Base-by-base conservation (phyloP, 2,797 vertebrate species). In the Chrysolophus pictus region DNA sequence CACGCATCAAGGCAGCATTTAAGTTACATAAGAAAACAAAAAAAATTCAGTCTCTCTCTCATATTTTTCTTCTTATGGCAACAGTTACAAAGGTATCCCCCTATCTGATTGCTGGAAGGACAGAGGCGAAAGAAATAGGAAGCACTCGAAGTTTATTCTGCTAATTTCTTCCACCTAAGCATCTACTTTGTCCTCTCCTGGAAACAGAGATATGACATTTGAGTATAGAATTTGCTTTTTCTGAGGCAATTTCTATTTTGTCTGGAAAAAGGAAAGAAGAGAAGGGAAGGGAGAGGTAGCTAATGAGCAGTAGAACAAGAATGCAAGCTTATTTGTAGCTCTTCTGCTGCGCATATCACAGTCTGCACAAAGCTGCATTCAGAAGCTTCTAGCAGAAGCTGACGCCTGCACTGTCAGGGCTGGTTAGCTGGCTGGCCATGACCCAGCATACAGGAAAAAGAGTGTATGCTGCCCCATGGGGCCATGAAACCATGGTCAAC, bases 381-480 rank as follows among this genome's bases (percentile, higher is more conserved):
- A 4, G 72, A 84, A 72, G 31, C 18, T 68, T 53, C 59, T 46
- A 72, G 59, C 16, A 71, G 65, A 87, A 87, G 28, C 6, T 55
- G 22, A 24, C 19, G 41, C 10, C 28, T 15, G 12, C 0, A 0
- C 44, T 79, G 24, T 42, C 63, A 58, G 31, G n/a, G 18, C 33
- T 62, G 41, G 19, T 23, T 46, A 60, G 10, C 19, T 33, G 19
- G 7, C 63, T 3, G 6, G 55, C 69, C 8, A 9, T 22, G 44
- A 3, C 28, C 11, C 4, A 1, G 14, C 2, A 23, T 26, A 33
- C 5, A 19, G 37, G 23, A 65, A 62, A 78, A 64, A 18, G 5
- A 9, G 28, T 15, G 9, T 12, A 28, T 1, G 1, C 31, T 56
- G 26, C n/a, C 42, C 6, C 0, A 0, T 13, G 26, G 17, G 84